These are phyloP conservation scores for Andrena praecox DNA, from an alignment of 2,888 invertebrate genomes.

Conservation along the genomic window DNA sequence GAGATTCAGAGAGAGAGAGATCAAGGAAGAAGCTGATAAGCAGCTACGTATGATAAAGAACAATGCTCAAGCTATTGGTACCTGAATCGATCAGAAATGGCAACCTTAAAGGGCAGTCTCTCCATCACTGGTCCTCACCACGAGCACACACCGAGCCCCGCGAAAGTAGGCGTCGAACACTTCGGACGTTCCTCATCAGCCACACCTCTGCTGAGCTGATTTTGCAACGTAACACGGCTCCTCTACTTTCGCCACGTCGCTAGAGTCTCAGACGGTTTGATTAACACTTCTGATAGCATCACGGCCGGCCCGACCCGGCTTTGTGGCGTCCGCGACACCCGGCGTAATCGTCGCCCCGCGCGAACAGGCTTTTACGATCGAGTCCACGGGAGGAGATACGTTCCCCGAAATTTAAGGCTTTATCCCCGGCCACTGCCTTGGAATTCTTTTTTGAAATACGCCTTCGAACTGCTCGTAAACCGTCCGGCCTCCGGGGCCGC, in stretches of 20 bases:
- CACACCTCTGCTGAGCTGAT: slow-evolving; percentile 3
- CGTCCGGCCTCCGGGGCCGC: slow-evolving; percentile 28
- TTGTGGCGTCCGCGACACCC: slow-evolving; percentile 49
- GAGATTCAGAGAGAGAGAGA: too few species aligned
- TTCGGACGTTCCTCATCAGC: neutral
- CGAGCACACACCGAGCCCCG: neutral
- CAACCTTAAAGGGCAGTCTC: neutral
- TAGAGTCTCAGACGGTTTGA: slow-evolving; percentile 26
- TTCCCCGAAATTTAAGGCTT: slow-evolving; percentile 67
- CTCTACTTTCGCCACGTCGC: slow-evolving; percentile 32
- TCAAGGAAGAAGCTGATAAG: too few species aligned
- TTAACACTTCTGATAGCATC: slow-evolving; percentile 46
- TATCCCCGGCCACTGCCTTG: slow-evolving; percentile 52
- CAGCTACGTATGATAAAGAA: too few species aligned
- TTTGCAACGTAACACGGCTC: slow-evolving; percentile 29
- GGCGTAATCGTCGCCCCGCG: slow-evolving; percentile 33
- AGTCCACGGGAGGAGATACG: slow-evolving; percentile 59
- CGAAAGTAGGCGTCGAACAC: neutral
- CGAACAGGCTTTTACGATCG: slow-evolving; percentile 65
- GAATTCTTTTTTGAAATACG: slow-evolving; percentile 63
- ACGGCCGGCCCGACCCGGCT: slow-evolving; percentile 20
- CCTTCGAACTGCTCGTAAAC: slow-evolving; percentile 63
- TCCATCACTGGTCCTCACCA: neutral
- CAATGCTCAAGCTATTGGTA: too few species aligned
- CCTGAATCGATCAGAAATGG: neutral